phyloP scores from a whole-genome alignment of 2,888 invertebrate genomes.

The Odontothrips loti region DNA sequence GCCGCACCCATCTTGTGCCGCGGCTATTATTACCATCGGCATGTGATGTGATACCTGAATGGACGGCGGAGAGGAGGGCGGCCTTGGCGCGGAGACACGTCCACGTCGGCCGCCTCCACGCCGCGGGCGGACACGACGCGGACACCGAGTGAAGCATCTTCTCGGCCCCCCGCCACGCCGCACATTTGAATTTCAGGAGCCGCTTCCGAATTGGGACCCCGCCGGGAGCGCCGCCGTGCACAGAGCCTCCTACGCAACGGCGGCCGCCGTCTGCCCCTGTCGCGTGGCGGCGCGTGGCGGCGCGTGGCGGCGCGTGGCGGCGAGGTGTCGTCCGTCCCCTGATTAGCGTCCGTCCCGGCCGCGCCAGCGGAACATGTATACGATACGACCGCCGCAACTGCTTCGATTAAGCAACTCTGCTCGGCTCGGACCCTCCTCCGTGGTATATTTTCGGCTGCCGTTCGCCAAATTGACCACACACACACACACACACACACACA shows the following conservation, averaged over 20 bases:
- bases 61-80: neutral
- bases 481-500: too few relatives aligned
- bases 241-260: too few relatives aligned
- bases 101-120: neutral
- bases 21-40: too few relatives aligned
- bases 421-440: neutral
- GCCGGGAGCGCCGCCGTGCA: neutral
- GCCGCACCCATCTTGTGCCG: neutral
- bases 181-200: slow-evolving; percentile 2
- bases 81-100: neutral
- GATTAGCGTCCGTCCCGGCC: neutral
- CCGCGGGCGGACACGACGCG: neutral
- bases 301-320: too few relatives aligned
- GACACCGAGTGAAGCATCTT: neutral
- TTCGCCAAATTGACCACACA: too few relatives aligned
- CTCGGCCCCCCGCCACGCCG: neutral
- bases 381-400: neutral
- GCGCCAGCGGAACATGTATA: neutral
- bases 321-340: too few relatives aligned
- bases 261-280: too few relatives aligned
- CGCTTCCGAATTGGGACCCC: neutral
- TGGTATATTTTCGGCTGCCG: neutral
- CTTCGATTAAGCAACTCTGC: too few relatives aligned
- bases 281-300: too few relatives aligned
- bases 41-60: too few relatives aligned